A percentile compares a stretch with the other conserved stretches of the same genome.
Conservation (phyloP, 2,888 invertebrate species). For the Himalopsyche anomala region DNA sequence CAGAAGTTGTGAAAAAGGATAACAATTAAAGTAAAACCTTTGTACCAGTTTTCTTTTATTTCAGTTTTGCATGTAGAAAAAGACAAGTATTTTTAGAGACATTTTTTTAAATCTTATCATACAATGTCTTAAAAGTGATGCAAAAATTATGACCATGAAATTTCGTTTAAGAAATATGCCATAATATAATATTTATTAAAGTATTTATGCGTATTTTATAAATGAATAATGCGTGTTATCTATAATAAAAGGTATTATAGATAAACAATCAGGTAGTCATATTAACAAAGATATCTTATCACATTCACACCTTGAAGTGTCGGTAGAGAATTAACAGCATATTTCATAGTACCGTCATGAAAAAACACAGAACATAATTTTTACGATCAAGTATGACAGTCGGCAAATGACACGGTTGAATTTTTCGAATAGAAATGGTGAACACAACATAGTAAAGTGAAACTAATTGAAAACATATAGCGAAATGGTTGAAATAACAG, state of each 20-base stretch:
- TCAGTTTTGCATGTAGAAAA: too few species aligned
- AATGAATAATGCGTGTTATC: background rate
- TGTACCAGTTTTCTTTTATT: too few species aligned
- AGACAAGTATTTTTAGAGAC: too few species aligned
- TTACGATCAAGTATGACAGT: background rate
- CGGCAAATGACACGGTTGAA: background rate
- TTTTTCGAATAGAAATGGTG: slow-evolving; percentile 10
- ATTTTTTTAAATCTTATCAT: too few species aligned
- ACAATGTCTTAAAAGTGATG: background rate
- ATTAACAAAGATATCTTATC: slow-evolving; percentile 41
- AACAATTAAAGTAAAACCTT: too few species aligned
- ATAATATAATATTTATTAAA: background rate
- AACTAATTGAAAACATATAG: background rate
- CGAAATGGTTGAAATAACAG: slow-evolving; percentile 49
- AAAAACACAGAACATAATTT: background rate
- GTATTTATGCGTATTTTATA: too few species aligned
- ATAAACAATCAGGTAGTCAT: slow-evolving; percentile 29
- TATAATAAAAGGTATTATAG: slow-evolving; percentile 1
- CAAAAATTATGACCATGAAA: background rate
- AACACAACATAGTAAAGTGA: background rate
- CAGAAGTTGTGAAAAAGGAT: too few species aligned
- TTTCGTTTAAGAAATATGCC: background rate
- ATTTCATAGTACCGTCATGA: background rate
- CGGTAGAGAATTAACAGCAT: background rate
- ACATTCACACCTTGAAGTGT: slow-evolving; percentile 18